Evolutionary conservation across 1,140 invertebrate species (phyloP).

Genomic region (Neelides sp.): DNA sequence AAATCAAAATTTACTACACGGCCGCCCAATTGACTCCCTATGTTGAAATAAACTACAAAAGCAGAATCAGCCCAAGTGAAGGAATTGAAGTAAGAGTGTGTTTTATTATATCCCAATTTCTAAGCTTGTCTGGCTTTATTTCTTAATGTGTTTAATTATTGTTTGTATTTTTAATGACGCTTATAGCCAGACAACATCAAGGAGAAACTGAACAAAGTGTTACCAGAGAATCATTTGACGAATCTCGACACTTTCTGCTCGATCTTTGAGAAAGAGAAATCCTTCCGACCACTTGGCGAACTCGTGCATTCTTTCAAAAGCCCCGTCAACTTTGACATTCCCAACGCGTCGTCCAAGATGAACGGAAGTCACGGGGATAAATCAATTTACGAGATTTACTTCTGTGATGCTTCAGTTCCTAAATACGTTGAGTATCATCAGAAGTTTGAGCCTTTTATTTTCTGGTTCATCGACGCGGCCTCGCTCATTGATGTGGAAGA

Average conservation of each 20-base stretch:
- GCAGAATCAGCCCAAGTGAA: slow-evolving; percentile 44
- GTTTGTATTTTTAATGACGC: background rate
- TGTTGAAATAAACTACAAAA: slow-evolving; percentile 48
- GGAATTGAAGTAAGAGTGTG: slow-evolving; percentile 32
- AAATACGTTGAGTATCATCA: slow-evolving; percentile 68
- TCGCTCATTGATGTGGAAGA: slow-evolving; percentile 86
- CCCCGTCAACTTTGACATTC: no score
- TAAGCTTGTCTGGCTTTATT: background rate
- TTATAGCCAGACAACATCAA: slow-evolving; percentile 66
- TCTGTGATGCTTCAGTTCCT: slow-evolving; percentile 47
- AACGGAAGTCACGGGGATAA: slow-evolving; percentile 4
- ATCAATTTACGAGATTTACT: slow-evolving; percentile 56
- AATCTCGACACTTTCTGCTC: slow-evolving; percentile 58
- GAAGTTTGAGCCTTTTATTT: slow-evolving; percentile 75
- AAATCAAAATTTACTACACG: slow-evolving; percentile 65
- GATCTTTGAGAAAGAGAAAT: slow-evolving; percentile 49
- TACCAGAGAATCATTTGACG: slow-evolving; percentile 45
- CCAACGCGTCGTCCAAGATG: background rate
- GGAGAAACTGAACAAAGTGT: slow-evolving; percentile 46
- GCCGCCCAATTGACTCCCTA: slow-evolving; percentile 66
- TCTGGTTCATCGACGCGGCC: slow-evolving; percentile 91
- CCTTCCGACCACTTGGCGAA: slow-evolving; percentile 58
- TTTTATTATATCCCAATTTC: background rate
- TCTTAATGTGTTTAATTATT: background rate
- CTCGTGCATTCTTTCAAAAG: slow-evolving; percentile 46